Base-by-base conservation (phyloP, 2,113 vertebrate genomes). In the Chionomys nivalis region DNA sequence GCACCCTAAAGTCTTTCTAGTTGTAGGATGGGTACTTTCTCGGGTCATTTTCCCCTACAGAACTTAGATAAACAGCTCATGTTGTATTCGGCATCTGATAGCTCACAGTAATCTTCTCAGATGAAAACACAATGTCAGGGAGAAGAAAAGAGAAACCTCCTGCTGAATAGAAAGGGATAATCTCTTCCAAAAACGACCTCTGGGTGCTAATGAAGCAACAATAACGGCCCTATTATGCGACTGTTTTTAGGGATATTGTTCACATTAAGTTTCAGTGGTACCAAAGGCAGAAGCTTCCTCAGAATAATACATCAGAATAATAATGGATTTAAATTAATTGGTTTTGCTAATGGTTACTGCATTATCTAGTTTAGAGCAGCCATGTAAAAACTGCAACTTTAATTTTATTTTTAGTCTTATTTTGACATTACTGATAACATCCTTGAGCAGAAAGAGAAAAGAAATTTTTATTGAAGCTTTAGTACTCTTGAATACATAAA, bases 181-280 rank as follows among this genome's bases (percentile, higher is more conserved):
- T 97, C 81, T 82, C 89, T 89, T 96, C 73, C 36, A 92, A 96
- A 96, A 96, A 96, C 81, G 83, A 61, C 95, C 92, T 94, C 87
- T 96, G 94, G 93, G 92, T 97, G 92, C 95, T 97, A 95, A 97
- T 95, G 94, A 94, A 94, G 75, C 93, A 96, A 96, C 87, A 96
- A 77, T 92, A 92, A 94, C 68, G 44, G 24, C 76, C 87, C 83
- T 94, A 88, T 95, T 95, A 78, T 93, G 83, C 61, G 47, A 87
- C 13, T 92, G 85, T 86, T 95, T 93, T 65, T 78, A 89, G 68
- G 68, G 94, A 95, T 93, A 91, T 75, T 94, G 83, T 94, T 96
- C 94, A 94, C 77, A 94, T 96, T 85, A 95, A 90, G 47, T 92
- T 95, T 91, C 87, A 86, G 86, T 63, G 82, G 89, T 96, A 92